Evolutionary conservation across 2,113 vertebrate species (phyloP).

Genomic region (Poicephalus meyeri): DNA sequence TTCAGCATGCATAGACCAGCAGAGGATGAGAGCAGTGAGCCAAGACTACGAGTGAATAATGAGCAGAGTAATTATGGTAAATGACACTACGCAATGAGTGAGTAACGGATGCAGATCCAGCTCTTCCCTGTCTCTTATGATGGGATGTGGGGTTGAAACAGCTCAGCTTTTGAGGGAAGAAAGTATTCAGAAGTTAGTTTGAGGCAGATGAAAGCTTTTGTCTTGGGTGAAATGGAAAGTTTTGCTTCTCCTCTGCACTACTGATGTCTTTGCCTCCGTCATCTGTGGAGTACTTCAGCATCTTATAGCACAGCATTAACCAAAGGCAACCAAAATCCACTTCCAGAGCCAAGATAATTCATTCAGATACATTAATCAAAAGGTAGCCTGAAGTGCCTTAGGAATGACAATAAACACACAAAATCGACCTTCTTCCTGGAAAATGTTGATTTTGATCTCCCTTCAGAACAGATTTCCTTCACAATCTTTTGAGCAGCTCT

Average conservation of each 20-base stretch:
- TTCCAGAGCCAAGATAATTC: neutral
- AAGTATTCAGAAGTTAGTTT: neutral
- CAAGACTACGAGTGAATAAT: neutral
- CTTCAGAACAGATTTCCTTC: neutral
- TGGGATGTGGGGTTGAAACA: neutral
- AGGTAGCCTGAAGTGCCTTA: neutral
- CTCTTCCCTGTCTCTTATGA: neutral
- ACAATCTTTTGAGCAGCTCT: neutral
- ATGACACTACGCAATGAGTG: neutral
- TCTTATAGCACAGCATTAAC: neutral
- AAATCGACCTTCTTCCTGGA: neutral
- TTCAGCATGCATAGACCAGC: neutral
- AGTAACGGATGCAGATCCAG: neutral
- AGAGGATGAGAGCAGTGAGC: neutral
- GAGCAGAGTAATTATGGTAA: neutral
- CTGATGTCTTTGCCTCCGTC: neutral
- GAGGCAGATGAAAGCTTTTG: neutral
- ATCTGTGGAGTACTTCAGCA: neutral
- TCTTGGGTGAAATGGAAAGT: constrained; percentile 3
- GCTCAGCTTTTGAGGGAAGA: constrained; percentile 8
- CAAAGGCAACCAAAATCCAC: neutral
- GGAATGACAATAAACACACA: neutral
- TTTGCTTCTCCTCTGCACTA: neutral
- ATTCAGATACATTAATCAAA: neutral
- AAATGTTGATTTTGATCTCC: neutral